Evolutionary conservation across 2,113 vertebrate genomes (phyloP), one percentile per base, ranked within the genome.

Genomic region (Mirounga angustirostris): DNA sequence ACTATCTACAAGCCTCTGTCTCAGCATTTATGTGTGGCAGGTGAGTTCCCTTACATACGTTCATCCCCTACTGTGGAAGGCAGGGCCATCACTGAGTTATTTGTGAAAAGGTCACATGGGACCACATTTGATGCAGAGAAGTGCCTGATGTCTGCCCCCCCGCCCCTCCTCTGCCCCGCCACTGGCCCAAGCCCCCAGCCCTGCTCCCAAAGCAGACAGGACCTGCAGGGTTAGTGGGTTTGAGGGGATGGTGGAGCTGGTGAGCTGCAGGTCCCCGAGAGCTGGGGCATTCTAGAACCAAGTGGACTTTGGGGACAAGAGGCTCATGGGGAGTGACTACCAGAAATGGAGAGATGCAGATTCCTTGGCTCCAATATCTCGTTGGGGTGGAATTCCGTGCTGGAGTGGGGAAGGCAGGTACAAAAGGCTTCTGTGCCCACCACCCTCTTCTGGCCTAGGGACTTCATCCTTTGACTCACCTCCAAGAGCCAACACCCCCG

Each of bases 381-480:
- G 12, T 8, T 71, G 0, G 4, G 36, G 28, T 3, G 0, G 52
- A n/a, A 30, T 24, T 61, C 65, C 36, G 13, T 2, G 2, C 10
- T n/a, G 4, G 46, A 58, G 12, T 11, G 36, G 58, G 16, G 16
- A 15, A 63, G 33, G 63, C 13, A 36, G 26, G 58, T 22, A 43
- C 65, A 22, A 18, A 33, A 65, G 19, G 28, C 33, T 43, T 61
- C 43, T 76, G 54, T 9, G n/a, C 12, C 93, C 59, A 40, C 24
- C 0, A 0, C 30, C 4, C 24, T 83, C 36, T 43, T 28, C 69
- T 6, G 6, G 36, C 19, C 52, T 56, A 7, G n/a, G 46, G 13
- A 2, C 56, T 52, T 46, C n/a, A 26, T 18, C 46, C 30, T 19
- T 54, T 52, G 21, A 36, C 28, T 73, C 18, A 36, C 56, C 10